These are phyloP conservation scores for Scolopax rusticola DNA, from an alignment of 2,797 vertebrate genomes.

Conservation along the genomic window DNA sequence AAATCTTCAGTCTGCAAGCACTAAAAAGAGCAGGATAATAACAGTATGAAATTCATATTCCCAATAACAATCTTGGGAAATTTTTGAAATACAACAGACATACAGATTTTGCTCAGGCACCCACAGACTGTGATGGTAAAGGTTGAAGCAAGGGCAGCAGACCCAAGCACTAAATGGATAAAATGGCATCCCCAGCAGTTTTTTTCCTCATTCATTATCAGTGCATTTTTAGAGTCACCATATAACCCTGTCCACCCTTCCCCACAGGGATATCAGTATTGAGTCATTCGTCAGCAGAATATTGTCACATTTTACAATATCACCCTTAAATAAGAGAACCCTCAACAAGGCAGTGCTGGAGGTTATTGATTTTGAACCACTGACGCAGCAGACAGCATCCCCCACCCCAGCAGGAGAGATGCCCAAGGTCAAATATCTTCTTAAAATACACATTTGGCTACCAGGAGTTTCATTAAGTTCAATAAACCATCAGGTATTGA, in stretches of 20 bases:
- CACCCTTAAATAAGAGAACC: slow-evolving; percentile 43
- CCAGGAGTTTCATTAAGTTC: slow-evolving; percentile 42
- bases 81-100: background rate
- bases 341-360: slow-evolving; percentile 47
- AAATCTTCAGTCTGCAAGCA: background rate
- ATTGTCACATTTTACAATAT: slow-evolving; percentile 70
- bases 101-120: background rate
- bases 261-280: background rate
- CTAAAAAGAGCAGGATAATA: background rate
- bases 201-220: slow-evolving; percentile 20
- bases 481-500: slow-evolving; percentile 45
- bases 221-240: background rate
- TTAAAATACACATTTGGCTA: slow-evolving; percentile 57
- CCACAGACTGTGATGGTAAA: accelerated
- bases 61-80: background rate
- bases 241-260: background rate
- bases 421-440: slow-evolving; percentile 69
- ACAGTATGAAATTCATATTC: background rate
- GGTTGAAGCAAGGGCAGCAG: background rate
- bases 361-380: slow-evolving; percentile 72
- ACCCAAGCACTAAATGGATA: background rate
- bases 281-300: slow-evolving; percentile 52
- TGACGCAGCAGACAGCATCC: slow-evolving; percentile 70
- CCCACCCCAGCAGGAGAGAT: slow-evolving; percentile 36
- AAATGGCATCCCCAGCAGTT: slow-evolving; percentile 18